Conservation (phyloP, 2,797 vertebrate genomes). For the Nannoperca obscura region DNA sequence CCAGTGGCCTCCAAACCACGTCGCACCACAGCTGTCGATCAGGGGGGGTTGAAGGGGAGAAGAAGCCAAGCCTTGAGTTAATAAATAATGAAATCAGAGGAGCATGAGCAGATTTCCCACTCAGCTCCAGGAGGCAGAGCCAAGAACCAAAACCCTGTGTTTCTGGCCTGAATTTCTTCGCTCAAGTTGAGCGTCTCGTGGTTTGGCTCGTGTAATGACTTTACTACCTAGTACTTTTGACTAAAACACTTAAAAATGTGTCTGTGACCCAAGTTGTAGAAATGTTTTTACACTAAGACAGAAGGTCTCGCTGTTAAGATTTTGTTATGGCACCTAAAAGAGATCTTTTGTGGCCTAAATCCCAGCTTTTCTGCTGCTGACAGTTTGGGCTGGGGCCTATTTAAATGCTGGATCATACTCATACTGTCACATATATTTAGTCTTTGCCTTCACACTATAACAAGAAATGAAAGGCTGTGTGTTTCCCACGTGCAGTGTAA, state of each 20-base stretch:
- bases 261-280: background rate
- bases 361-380: background rate
- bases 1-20: constrained; percentile 15
- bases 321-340: background rate
- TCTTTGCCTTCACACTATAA: constrained; percentile 12
- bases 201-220: background rate
- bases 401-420: constrained; percentile 30
- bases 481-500: background rate
- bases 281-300: constrained; percentile 18
- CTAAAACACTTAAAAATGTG: background rate
- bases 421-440: background rate
- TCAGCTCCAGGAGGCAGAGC: background rate
- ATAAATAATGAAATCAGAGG: background rate
- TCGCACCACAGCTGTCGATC: constrained; percentile 21
- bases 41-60: background rate
- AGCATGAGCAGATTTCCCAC: background rate
- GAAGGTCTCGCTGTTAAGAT: background rate
- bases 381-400: background rate
- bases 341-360: background rate
- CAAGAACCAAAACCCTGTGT: background rate
- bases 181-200: background rate
- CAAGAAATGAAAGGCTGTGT: background rate
- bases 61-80: background rate
- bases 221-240: constrained; percentile 14
- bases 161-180: background rate